Base-by-base conservation (phyloP, 2,888 invertebrate species). In the Spilosoma lubricipeda region DNA sequence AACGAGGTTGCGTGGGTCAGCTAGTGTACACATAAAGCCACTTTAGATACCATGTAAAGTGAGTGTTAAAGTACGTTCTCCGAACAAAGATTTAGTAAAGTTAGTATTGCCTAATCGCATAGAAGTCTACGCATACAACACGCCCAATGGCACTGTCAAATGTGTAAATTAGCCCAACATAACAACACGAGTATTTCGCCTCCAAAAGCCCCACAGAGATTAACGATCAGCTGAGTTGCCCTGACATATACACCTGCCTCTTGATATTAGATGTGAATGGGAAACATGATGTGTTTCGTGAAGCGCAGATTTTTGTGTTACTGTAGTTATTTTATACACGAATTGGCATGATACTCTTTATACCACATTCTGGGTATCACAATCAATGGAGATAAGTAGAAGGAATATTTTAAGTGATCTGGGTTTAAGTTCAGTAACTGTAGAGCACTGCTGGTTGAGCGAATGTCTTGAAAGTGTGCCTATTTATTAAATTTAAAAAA, bases 141-240 rank as follows among this genome's bases (percentile, higher is more conserved):
- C 13, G 13, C 2, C 39, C 66, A 67, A 65, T 36, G 23, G 27
- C 39, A 39, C 23, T 36, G 65, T 33, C 65, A 66, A 66, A 66
- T 18, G 11, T 39, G 65, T 39, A 39, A 36, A 66, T 67, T 36
- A n/a, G 18, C 42, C 27, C 42, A 42, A 39, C 42, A 67, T 42
- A 42, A 39, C 66, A 42, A 39, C 11, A 67, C 23, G 15, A 15
- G 42, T 67, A n/a, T 67, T 42, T 42, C 66, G 15, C n/a, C 27
- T 42, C 66, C 0, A 42, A 42, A 67, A 67, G 39, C 39, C 66
- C 39, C n/a, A n/a, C 66, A 67, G 66, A 66, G 66, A 67, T 67
- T 67, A 67, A 67, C 42, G 36, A 67, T 67, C 27, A 39, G 23
- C 42, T 42, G n/a, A 67, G 42, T 67, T 67, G 23, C 42, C 27